Base-by-base conservation (phyloP, 2,113 vertebrate species). In the Hucho hucho region DNA sequence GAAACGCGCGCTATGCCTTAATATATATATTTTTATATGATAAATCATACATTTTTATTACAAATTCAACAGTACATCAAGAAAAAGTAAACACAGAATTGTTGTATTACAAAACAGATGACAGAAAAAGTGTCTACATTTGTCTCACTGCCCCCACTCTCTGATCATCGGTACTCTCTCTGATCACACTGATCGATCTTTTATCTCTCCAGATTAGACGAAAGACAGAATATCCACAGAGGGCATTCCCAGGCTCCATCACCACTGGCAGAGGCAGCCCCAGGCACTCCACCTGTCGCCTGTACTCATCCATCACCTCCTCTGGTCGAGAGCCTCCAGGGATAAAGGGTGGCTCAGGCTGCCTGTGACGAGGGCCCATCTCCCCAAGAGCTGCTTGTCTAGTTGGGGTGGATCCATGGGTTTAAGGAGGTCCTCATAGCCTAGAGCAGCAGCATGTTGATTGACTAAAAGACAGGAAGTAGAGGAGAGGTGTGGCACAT, bases 291-390 rank as follows among this genome's bases (percentile, higher is more conserved):
- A 85, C 86, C 6, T 32, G 87, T 76, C 70, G 80, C 66, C 1
- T 76, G 74, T 87, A 87, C 83, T 86, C 83, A 58, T 80, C 77
- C 84, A 85, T 77, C 83, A 78, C 87, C 49, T n/a, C n/a, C n/a
- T 26, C 69, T 43, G 7, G 37, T 43, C 37, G 2, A 43, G 37
- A 43, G 37, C 7, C n/a, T 43, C 9, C 9, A 43, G 37, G 9
- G 37, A 43, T 43, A 2, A 2, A 1, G 1, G 1, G 69, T 88
- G 61, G 65, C 69, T 76, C 24, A 84, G 72, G 32, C 82, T 87
- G 14, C 82, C 83, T 14, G 83, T 85, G 3, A 86, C 72, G 37
- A 89, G 53, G 69, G 86, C 78, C 86, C 83, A 86, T 18, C 63
- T 68, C 12, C 86, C 85, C 32, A 78, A 53, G 0, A 86, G 70